Conservation (phyloP, 2,888 invertebrate species). For the Prosopocoilus inquinatus region DNA sequence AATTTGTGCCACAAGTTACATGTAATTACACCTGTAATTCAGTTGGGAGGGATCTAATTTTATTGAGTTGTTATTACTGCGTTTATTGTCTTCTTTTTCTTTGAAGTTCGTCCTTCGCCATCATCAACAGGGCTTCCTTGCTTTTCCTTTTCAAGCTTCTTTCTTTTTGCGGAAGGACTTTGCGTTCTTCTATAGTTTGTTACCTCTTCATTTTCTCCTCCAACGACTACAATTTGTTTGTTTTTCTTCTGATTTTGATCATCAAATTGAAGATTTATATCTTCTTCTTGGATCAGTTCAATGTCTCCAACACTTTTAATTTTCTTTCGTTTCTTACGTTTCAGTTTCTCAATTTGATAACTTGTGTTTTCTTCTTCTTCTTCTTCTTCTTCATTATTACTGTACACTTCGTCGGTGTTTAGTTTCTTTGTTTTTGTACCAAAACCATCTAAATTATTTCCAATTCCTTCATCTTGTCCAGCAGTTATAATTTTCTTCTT, state of each 20-base stretch:
- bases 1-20: too few relatives aligned
- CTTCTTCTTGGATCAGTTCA: constrained; percentile 7
- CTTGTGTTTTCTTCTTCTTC: constrained; percentile 29
- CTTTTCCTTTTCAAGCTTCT: neutral
- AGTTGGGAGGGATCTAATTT: too few relatives aligned
- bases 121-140: too few relatives aligned
- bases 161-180: neutral
- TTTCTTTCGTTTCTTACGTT: constrained; percentile 5
- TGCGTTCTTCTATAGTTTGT: neutral
- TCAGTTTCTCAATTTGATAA: constrained; percentile 8
- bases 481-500: constrained; percentile 5
- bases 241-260: constrained; percentile 1
- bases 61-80: too few relatives aligned
- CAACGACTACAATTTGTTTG: neutral
- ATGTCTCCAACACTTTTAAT: constrained; percentile 18
- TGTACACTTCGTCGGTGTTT: constrained; percentile 9
- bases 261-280: constrained; percentile 6
- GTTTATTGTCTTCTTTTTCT: too few relatives aligned
- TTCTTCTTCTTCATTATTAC: constrained; percentile 10
- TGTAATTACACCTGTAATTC: too few relatives aligned
- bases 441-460: neutral
- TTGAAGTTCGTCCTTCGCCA: too few relatives aligned
- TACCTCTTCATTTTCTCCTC: neutral
- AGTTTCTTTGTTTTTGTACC: constrained; percentile 11
- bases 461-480: constrained; percentile 2